A percentile compares a stretch with the other conserved stretches of the same genome.
Conservation (phyloP, 2,888 invertebrate genomes). For the Amblyjoppa proteus region DNA sequence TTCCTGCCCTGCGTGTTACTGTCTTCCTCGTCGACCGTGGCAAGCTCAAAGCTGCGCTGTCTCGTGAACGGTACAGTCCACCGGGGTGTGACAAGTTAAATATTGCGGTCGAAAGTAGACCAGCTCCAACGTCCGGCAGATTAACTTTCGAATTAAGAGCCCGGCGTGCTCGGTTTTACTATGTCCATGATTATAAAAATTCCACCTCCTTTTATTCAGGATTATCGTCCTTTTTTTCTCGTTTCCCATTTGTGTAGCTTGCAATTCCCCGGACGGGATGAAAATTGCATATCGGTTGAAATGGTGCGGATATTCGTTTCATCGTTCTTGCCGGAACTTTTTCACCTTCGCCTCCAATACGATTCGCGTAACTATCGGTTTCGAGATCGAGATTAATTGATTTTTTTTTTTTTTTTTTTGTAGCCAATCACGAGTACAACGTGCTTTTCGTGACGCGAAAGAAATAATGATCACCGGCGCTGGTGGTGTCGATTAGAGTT, state of each 20-base stretch:
- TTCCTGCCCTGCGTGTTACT: slow-evolving; percentile 15
- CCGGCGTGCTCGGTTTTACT: background rate
- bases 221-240: background rate
- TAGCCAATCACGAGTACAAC: slow-evolving; percentile 27
- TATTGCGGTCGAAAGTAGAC: slow-evolving; percentile 55
- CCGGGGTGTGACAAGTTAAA: slow-evolving; percentile 57
- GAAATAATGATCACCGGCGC: slow-evolving; percentile 15
- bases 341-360: background rate
- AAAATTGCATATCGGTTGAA: slow-evolving; percentile 10
- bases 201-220: background rate
- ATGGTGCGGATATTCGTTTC: slow-evolving; percentile 3
- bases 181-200: background rate
- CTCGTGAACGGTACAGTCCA: background rate
- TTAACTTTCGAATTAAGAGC: slow-evolving; percentile 36
- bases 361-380: background rate
- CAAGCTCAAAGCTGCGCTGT: slow-evolving; percentile 38
- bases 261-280: background rate
- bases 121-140: slow-evolving; percentile 9
- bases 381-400: background rate
- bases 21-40: slow-evolving; percentile 6
- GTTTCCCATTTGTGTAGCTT: background rate
- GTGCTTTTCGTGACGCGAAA: slow-evolving; percentile 2
- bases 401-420: slow-evolving; percentile 15
- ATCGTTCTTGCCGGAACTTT: background rate
- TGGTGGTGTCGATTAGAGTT: background rate